Evolutionary conservation across 2,113 vertebrate genomes (phyloP).

Genomic region (Probosciger aterrimus): DNA sequence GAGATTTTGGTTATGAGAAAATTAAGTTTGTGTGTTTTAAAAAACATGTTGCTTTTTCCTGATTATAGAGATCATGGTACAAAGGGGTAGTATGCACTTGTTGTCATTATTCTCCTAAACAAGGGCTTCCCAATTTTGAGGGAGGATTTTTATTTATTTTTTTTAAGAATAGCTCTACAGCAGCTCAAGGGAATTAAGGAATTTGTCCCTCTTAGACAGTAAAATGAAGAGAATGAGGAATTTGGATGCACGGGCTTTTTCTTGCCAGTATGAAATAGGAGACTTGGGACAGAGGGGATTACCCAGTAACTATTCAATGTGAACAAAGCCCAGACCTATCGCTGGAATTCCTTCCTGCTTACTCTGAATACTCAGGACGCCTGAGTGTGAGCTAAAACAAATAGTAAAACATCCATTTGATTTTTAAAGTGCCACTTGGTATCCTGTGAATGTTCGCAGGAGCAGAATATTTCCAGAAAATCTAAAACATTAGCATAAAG

Average conservation of each 20-base stretch:
- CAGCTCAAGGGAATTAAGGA: neutral
- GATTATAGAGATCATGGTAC: neutral
- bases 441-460: too few relatives aligned
- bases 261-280: neutral
- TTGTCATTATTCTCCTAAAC: neutral
- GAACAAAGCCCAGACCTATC: neutral
- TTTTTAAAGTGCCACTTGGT: neutral
- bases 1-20: neutral
- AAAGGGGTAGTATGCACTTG: neutral
- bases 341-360: neutral
- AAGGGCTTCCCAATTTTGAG: neutral
- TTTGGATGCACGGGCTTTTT: neutral
- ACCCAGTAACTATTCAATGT: neutral
- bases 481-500: neutral
- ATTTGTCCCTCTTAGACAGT: slow-evolving; percentile 1
- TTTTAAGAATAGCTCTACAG: neutral
- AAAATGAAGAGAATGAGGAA: neutral
- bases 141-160: neutral
- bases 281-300: neutral
- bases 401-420: neutral
- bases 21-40: neutral
- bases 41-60: neutral
- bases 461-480: neutral
- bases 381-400: neutral
- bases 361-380: neutral